phyloP scores from a whole-genome alignment of 2,797 vertebrate genomes.

The Danio kyathit region DNA sequence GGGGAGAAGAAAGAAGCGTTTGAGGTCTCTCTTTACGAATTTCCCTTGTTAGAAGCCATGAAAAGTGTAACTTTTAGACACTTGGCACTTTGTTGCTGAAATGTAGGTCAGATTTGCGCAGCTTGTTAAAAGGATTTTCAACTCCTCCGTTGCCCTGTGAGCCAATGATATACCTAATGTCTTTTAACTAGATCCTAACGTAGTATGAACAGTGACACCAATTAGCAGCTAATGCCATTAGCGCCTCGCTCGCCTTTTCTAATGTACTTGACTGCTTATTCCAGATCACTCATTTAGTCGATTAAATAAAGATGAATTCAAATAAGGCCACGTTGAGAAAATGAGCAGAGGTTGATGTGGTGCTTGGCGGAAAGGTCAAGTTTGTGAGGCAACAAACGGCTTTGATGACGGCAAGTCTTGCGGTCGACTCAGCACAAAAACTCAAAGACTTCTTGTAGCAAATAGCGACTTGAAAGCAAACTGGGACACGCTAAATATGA shows the following conservation, averaged over 20 bases:
- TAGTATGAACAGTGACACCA: slow-evolving; percentile 27
- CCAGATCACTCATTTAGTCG: slow-evolving; percentile 27
- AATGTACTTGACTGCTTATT: slow-evolving; percentile 36
- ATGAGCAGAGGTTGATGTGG: not conserved
- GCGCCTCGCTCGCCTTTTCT: slow-evolving; percentile 12
- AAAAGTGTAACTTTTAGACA: slow-evolving; percentile 49
- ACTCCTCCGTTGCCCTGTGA: not conserved
- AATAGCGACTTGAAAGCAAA: slow-evolving; percentile 13
- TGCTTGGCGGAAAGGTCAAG: slow-evolving; percentile 17
- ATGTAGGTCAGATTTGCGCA: slow-evolving; percentile 49
- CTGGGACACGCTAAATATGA: slow-evolving; percentile 19
- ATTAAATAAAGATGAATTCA: slow-evolving; percentile 31
- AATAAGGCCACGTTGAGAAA: slow-evolving; percentile 4
- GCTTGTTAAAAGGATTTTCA: slow-evolving; percentile 49
- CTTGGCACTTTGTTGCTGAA: slow-evolving; percentile 47
- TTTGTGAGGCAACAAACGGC: slow-evolving; percentile 8
- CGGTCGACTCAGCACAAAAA: slow-evolving; percentile 21
- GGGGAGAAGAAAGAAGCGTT: slow-evolving; percentile 29
- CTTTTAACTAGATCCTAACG: slow-evolving; percentile 42
- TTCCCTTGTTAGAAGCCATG: slow-evolving; percentile 35
- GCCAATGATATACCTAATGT: slow-evolving; percentile 34
- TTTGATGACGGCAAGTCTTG: not conserved
- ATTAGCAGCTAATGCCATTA: slow-evolving; percentile 45
- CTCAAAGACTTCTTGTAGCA: slow-evolving; percentile 2
- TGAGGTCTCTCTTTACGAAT: slow-evolving; percentile 38